Base-by-base conservation (phyloP, 2,113 vertebrate genomes). In the Trichomycterus rosablanca region DNA sequence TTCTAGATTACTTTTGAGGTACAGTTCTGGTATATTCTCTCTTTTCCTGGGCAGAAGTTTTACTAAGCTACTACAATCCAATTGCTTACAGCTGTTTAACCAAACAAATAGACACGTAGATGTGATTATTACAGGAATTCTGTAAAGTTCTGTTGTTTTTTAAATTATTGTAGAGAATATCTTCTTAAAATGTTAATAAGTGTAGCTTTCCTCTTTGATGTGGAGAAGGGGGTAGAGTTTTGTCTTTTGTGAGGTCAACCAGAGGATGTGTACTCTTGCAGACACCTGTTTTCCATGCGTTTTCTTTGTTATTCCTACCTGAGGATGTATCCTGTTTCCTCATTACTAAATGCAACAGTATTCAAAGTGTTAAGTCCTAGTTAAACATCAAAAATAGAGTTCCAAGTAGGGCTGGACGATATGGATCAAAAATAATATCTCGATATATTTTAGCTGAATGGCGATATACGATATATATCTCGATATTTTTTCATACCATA, bases 221-320 rank as follows among this genome's bases (percentile, higher is more conserved):
- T 57, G 40, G 32, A 40, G 43, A 56, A 39, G 20, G 22, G 20
- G 42, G 5, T 16, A 30, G 12, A 14, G n/a, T 19, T 54, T 48
- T 55, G 62, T 56, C 42, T 57, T 48, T 56, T 11, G 45, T 56
- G 32, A 40, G 52, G 20, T 40, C 30, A 48, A 6, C 14, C 18
- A 48, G 52, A 39, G 32, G 63, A 30, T 48, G 62, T 64, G 48
- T 34, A 39, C 23, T 7, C 10, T 7, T 35, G 50, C 23, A 37
- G 14, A 19, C 53, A 65, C 52, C 63, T 65, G 63, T 56, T 48
- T 54, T 65, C 52, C 30, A 39, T 56, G 52, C 23, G 12, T 57
- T 65, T 32, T 16, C 19, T 37, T 28, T 49, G 32, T 49, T 19
- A 32, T 30, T 15, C 16, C 16, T 5, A 24, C 26, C 35, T n/a